Evolutionary conservation across 2,113 vertebrate genomes (phyloP).

Genomic region (Bucco capensis): DNA sequence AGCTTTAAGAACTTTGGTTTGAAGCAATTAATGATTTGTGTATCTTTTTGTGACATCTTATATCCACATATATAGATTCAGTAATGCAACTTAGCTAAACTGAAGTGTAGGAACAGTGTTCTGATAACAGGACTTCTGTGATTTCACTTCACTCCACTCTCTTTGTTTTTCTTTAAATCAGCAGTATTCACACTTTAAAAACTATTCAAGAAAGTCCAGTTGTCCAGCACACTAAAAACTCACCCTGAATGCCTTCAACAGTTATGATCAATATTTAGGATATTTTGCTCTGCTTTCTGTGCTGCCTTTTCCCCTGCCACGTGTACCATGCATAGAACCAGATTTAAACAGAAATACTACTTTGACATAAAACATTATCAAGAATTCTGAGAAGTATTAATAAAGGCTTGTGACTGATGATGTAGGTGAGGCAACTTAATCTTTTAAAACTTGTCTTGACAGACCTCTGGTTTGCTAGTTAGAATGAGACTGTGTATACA

Average conservation of each 20-base stretch:
- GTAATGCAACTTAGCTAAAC: neutral
- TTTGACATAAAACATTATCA: neutral
- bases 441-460: neutral
- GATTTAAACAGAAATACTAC: neutral
- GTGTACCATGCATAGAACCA: neutral
- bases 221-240: neutral
- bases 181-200: neutral
- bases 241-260: neutral
- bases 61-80: neutral
- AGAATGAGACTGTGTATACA: neutral
- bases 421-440: neutral
- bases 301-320: neutral
- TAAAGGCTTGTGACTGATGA: neutral
- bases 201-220: neutral
- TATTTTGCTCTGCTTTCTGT: neutral
- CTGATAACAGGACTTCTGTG: neutral
- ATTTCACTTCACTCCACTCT: no score
- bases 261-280: neutral
- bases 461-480: neutral
- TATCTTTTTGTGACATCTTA: neutral
- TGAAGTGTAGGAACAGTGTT: neutral
- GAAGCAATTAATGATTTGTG: neutral
- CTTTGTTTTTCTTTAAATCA: neutral
- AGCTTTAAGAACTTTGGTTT: neutral
- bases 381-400: neutral